Evolutionary conservation across 1,140 invertebrate species (phyloP).

Genomic region (Tetramorium parvispinum): DNA sequence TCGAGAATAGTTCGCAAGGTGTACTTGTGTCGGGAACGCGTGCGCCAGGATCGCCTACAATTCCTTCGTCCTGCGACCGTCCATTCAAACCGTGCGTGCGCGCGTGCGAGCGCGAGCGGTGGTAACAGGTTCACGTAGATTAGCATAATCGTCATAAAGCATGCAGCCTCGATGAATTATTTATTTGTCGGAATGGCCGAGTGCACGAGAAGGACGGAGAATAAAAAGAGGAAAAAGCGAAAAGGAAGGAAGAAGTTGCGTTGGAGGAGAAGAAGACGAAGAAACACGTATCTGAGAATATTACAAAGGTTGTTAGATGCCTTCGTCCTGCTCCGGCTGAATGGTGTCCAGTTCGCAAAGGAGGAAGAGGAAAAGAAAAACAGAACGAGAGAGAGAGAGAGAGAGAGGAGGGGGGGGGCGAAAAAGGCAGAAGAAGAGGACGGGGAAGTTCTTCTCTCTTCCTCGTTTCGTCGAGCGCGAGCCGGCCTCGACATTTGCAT

Average conservation of each 20-base stretch:
- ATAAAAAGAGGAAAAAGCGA: conserved; percentile 17
- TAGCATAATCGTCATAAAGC: conserved; percentile 78
- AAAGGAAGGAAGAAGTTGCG: conserved; percentile 55
- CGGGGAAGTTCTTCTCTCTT: conserved; percentile 45
- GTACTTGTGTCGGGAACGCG: conserved; percentile 34
- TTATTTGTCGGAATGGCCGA: conserved; percentile 72
- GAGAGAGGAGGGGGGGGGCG: conserved; percentile 32
- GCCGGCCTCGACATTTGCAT: conserved; percentile 71
- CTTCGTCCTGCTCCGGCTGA: conserved; percentile 15
- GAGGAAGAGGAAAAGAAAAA: conserved; percentile 32
- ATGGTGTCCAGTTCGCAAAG: conserved; percentile 48
- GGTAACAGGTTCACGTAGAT: conserved; percentile 76
- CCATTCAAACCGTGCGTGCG: conserved; percentile 63
- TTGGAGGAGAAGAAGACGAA: conserved; percentile 48
- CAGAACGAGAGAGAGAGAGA: conserved; percentile 48
- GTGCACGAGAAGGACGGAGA: conserved; percentile 33
- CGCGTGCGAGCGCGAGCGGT: conserved; percentile 61
- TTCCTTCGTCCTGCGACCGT: conserved; percentile 61
- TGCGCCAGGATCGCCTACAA: conserved; percentile 67
- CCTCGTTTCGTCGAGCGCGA: conserved; percentile 68
- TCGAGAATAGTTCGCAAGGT: not conserved
- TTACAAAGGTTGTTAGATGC: conserved; percentile 39
- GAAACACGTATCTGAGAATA: conserved; percentile 41
- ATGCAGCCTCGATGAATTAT: conserved; percentile 77
- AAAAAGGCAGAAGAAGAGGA: not conserved